Evolutionary conservation across 2,113 vertebrate species (phyloP), one percentile per base, ranked within the genome.

Genomic region (Cygnus buccinator): DNA sequence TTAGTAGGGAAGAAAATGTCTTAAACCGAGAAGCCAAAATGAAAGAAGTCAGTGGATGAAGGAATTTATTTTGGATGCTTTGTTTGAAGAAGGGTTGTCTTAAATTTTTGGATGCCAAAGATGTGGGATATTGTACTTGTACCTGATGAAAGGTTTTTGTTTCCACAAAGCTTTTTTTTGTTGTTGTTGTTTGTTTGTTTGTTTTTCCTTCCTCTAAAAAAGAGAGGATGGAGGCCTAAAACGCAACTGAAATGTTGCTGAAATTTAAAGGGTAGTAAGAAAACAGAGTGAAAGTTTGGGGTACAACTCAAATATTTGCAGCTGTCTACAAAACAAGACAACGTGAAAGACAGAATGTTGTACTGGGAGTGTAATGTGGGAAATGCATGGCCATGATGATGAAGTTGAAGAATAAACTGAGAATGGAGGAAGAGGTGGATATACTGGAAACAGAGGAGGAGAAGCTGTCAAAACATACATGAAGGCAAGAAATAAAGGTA

Each of bases 401-500:
- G 70, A 70, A 84, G 44, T 12, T 90, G 55, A 73, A 92, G 37
- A 74, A 31, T 58, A 87, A 88, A 92, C 20, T 80, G 44, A 86
- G 35, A 94, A 29, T 10, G 72, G 18, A 80, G 26, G 54, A 85
- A 61, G 59, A 73, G 13, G 75, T 1, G 1, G 52, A 55, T 93
- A 17, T 50, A 43, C 37, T 73, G 54, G 46, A 83, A 92, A 68
- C 37, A 86, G 52, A 39, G 39, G 58, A 95, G 35, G 46, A 73
- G 35, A 57, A 88, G 54, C 44, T 89, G 54, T 86, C 86, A 92
- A 86, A 96, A 85, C 48, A 92, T 52, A 67, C 84, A 58, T 19
- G 41, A 58, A 78, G 20, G 52, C 14, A 88, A 93, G 12, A 13
- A 76, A 29, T 61, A 68, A 79, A 76, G 33, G 12, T 7, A 21